Evolutionary conservation across 2,797 vertebrate species (phyloP), one percentile per base, ranked within the genome.

Genomic region (Austrolebias charrua): DNA sequence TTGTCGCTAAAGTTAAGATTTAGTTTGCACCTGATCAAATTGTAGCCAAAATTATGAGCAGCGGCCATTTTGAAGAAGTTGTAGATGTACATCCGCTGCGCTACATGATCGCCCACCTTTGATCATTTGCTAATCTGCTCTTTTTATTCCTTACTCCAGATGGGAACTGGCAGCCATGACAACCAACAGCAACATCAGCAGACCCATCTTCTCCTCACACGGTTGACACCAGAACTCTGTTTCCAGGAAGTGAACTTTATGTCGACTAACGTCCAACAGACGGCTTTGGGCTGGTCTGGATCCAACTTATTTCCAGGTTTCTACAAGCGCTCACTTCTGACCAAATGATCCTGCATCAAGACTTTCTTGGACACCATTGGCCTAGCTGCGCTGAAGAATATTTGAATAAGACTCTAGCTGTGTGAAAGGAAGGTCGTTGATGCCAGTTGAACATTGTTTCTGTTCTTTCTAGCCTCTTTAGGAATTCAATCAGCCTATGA

Each of bases 121-220:
- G 11, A 2, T 40, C 12, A 12, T 40, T 40, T 12, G 13, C 38
- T 40, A 40, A 40, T 40, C 38, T 13, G 11, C 11, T 31, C 5
- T 47, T 76, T 50, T 18, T 55, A 7, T 77, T 58, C 18, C 66
- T 44, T 56, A 14, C 58, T 86, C 40, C 81, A 97, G 98, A 92
- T 99, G 97, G 97, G 98, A 99, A 84, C 93, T 99, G 86, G 93
- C 95, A 0, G 98, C 98, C 79, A 99, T 99, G 98, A 99, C 97
- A 15, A 99, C 97, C 33, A 99, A 99, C 92, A 99, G 98, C 91
- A 99, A 94, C 93, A 99, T 99, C 91, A 99, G 97, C 87, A 93
- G 98, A 18, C 98, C 98, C 68, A 97, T 98, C 57, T 94, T 96
- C 86, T 98, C 97, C 29, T 97, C 97, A 63, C 97, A 99, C 9